Conservation (phyloP, 2,888 invertebrate species). For the Abrostola tripartita region DNA sequence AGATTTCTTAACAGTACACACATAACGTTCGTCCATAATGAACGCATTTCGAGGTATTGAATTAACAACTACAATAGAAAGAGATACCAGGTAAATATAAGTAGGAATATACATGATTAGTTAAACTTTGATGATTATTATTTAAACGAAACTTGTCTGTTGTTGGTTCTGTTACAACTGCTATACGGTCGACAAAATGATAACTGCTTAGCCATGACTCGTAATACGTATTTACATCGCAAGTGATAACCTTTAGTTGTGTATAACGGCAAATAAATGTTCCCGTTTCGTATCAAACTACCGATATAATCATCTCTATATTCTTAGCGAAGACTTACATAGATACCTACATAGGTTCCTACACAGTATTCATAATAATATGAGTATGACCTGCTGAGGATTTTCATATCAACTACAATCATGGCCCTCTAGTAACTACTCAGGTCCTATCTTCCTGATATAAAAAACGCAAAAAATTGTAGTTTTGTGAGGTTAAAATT, state of each 20-base stretch:
- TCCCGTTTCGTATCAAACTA: constrained; percentile 44
- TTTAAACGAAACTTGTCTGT: constrained; percentile 18
- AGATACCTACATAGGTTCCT: not conserved
- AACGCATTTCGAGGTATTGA: constrained; percentile 52
- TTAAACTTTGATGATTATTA: no score
- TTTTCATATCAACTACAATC: no score
- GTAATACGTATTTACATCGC: constrained; percentile 65
- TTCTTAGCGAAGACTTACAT: constrained; percentile 2
- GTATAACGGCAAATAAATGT: constrained; percentile 61
- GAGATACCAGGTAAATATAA: constrained; percentile 47
- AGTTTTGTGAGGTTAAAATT: no score
- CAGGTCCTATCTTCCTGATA: no score
- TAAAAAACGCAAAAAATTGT: no score
- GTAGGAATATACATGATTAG: constrained; percentile 49
- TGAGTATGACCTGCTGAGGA: no score
- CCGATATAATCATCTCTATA: constrained; percentile 15
- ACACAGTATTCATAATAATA: no score
- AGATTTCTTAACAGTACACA: constrained; percentile 76
- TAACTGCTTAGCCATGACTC: constrained; percentile 76
- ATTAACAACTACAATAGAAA: constrained; percentile 48
- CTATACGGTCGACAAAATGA: constrained; percentile 38
- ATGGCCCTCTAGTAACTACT: no score
- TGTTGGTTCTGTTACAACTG: constrained; percentile 10
- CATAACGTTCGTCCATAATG: constrained; percentile 71
- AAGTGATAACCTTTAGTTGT: constrained; percentile 79